Base-by-base conservation (phyloP, 2,113 vertebrate genomes). In the Melanotaenia duboulayi region DNA sequence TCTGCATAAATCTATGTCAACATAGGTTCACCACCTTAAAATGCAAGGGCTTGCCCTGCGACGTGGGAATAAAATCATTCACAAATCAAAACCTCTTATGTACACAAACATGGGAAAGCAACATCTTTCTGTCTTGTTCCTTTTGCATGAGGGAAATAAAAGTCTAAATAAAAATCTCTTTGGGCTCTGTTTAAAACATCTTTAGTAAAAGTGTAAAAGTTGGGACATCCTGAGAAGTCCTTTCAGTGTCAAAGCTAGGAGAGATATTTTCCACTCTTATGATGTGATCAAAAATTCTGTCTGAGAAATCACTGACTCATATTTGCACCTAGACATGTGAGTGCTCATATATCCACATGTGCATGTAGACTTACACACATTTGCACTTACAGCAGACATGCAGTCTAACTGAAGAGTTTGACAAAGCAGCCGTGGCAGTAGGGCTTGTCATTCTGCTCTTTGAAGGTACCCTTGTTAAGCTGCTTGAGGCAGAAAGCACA, bases 401-500 rank as follows among this genome's bases (percentile, higher is more conserved):
- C 32, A 10, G 46, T 88, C 93, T 97, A 99, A 84, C 96, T 98
- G 93, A 99, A 99, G 92, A 99, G 97, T 89, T 99, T 99, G 69
- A 97, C 62, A 49, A 98, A 99, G 95, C 97, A 99, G 91, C 94
- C 93, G 87, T 99, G 98, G 87, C 97, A 99, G 94, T 99, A 99
- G 24, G 98, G 98, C 92, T 99, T 99, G 92, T 98, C 97, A 0
- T 99, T 99, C 93, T 99, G 97, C 94, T 99, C 98, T 92, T 99
- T 99, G 93, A 99, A 99, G 85, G 97, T 99, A 90, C 98, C 98
- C 92, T 99, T 99, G 93, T 99, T 99, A 78, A 99, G 97, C 94
- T 99, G 97, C 92, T 99, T 99, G 82, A 99, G 97, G 88, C 98
- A 99, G 93, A 99, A 99, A 89, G 98, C 98, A 66, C 98, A 99